Percentiles rank a stretch among this genome's conserved stretches.
Evolutionary conservation across 2,797 vertebrate genomes (phyloP).

Genomic region (Sebastes dallii): DNA sequence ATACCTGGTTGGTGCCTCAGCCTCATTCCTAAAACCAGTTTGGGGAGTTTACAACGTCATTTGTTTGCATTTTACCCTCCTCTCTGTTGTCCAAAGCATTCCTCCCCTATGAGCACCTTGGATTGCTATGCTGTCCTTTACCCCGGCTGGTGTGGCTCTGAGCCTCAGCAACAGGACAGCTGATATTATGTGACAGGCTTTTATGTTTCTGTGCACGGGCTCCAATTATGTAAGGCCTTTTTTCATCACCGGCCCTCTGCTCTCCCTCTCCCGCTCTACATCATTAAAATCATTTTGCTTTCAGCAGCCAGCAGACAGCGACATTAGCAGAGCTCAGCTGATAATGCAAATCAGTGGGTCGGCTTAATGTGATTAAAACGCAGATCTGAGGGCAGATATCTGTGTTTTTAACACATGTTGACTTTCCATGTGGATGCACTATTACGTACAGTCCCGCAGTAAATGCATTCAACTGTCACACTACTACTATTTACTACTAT

Average conservation of each 20-base stretch:
- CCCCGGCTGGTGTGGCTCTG: background rate
- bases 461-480: background rate
- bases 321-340: constrained; percentile 54
- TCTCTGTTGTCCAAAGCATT: constrained; percentile 1
- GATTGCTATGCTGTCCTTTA: constrained; percentile 14
- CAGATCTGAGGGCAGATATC: constrained; percentile 10
- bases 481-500: background rate
- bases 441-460: background rate
- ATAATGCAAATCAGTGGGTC: constrained; percentile 42
- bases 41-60: constrained; percentile 45
- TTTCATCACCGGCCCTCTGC: constrained; percentile 2
- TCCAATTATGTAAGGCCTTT: constrained; percentile 47
- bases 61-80: constrained; percentile 33
- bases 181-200: constrained; percentile 50
- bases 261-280: constrained; percentile 17
- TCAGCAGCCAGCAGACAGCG: constrained; percentile 23
- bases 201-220: constrained; percentile 34
- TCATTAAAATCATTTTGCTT: constrained; percentile 59
- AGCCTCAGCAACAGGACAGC: constrained; percentile 10
- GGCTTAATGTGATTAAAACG: constrained; percentile 55
- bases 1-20: background rate
- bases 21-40: constrained; percentile 47
- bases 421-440: constrained; percentile 1
- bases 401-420: background rate
- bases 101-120: background rate